A percentile compares a stretch with the other conserved stretches of the same genome.
These are phyloP conservation scores for Galagoides demidoff DNA, from an alignment of 2,797 vertebrate species.

Conservation along the genomic window DNA sequence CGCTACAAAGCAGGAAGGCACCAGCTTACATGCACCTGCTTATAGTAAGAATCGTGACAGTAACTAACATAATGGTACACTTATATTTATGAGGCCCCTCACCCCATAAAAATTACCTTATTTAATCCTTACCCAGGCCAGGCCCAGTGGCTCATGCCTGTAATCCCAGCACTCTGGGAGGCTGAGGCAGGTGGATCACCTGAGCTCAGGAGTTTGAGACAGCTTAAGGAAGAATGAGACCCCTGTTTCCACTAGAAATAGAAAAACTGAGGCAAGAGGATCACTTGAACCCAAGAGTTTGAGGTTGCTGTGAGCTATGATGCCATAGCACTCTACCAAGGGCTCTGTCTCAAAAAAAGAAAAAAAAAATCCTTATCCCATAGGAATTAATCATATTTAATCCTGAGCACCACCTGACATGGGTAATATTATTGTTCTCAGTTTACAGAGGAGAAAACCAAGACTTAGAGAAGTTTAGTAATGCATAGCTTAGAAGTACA, in stretches of 20 bases:
- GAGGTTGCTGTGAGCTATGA: too few species aligned
- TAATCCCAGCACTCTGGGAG: too few species aligned
- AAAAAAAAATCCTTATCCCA: neutral
- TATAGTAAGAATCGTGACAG: neutral
- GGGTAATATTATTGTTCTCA: too few species aligned
- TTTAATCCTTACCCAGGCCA: neutral
- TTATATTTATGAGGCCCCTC: neutral
- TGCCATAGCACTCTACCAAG: too few species aligned
- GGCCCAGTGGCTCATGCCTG: too few species aligned
- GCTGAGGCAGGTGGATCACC: too few species aligned
- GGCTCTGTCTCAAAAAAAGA: too few species aligned
- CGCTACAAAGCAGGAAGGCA: neutral
- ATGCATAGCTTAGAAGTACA: neutral
- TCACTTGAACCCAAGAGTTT: neutral
- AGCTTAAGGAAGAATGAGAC: too few species aligned
- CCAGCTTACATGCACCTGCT: neutral
- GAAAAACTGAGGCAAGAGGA: fast-evolving
- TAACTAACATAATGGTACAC: too few species aligned
- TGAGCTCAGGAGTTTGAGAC: too few species aligned
- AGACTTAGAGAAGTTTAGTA: neutral
- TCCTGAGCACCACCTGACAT: neutral
- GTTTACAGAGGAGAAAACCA: neutral
- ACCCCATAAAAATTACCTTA: neutral
- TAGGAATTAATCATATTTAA: neutral
- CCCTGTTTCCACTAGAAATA: too few species aligned